Evolutionary conservation across 2,888 invertebrate species (phyloP).

Genomic region (Yponomeuta cagnagella): DNA sequence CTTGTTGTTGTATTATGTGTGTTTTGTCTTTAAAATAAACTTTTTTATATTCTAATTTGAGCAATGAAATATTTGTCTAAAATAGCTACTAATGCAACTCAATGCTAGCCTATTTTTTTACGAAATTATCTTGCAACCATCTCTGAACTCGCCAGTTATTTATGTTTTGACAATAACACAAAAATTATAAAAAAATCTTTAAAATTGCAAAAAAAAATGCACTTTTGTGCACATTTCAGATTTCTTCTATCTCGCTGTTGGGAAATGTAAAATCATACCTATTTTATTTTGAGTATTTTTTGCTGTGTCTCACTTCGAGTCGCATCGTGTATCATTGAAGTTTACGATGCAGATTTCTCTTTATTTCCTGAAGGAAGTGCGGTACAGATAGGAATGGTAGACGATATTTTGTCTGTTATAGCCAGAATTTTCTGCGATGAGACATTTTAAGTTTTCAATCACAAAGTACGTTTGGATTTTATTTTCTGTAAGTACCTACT

Average conservation of each 20-base stretch:
- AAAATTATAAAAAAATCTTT: too few relatives aligned
- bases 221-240: slow-evolving; percentile 34
- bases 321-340: slow-evolving; percentile 48
- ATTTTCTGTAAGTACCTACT: not conserved
- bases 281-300: slow-evolving; percentile 42
- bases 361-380: slow-evolving; percentile 46
- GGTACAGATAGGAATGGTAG: slow-evolving; percentile 19
- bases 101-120: too few relatives aligned
- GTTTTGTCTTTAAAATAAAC: too few relatives aligned
- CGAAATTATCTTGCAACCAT: too few relatives aligned
- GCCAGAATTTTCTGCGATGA: not conserved
- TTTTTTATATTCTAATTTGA: too few relatives aligned
- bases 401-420: not conserved
- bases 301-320: slow-evolving; percentile 28
- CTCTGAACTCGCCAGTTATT: too few relatives aligned
- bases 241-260: not conserved
- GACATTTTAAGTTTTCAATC: not conserved
- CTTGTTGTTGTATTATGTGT: too few relatives aligned
- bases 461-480: not conserved
- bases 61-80: too few relatives aligned
- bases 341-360: slow-evolving; percentile 59
- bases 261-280: not conserved
- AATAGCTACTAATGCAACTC: too few relatives aligned
- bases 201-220: slow-evolving; percentile 4
- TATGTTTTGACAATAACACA: too few relatives aligned